phyloP scores from a whole-genome alignment of 2,888 invertebrate genomes.

The Papilio protenor region DNA sequence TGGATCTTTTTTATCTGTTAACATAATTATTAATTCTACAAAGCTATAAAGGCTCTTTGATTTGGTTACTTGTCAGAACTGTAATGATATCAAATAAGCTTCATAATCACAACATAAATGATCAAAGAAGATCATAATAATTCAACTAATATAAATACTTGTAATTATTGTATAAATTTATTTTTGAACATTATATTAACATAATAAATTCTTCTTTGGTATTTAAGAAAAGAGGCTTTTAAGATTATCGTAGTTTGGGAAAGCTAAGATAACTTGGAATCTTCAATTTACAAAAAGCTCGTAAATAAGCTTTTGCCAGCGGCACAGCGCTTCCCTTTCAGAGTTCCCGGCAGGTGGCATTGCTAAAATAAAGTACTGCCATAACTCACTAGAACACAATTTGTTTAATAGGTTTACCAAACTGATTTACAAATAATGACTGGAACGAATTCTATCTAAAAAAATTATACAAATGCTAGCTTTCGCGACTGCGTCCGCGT shows the following conservation, averaged over 20 bases:
- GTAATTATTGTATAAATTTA: not conserved
- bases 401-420: conserved; percentile 8
- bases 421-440: not conserved
- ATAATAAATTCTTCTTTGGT: not conserved
- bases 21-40: not conserved
- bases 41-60: conserved; percentile 13
- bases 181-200: not conserved
- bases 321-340: conserved; percentile 11
- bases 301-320: conserved; percentile 21
- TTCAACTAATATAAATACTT: not conserved
- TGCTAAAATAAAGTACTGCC: conserved; percentile 4
- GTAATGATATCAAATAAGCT: conserved; percentile 12
- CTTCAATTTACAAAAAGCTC: conserved; percentile 27
- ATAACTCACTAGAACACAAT: conserved; percentile 15
- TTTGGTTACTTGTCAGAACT: conserved; percentile 12
- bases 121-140: not conserved
- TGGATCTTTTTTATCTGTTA: not conserved
- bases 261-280: conserved; percentile 22
- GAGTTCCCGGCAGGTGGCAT: conserved; percentile 9
- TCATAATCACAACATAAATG: not conserved
- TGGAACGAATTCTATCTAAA: not conserved
- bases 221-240: not conserved
- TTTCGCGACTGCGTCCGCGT: too few species aligned
- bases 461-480: not conserved
- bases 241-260: conserved; percentile 1